These are phyloP conservation scores for Stegodyphus dumicola DNA, from an alignment of 1,140 invertebrate species.

Conservation along the genomic window DNA sequence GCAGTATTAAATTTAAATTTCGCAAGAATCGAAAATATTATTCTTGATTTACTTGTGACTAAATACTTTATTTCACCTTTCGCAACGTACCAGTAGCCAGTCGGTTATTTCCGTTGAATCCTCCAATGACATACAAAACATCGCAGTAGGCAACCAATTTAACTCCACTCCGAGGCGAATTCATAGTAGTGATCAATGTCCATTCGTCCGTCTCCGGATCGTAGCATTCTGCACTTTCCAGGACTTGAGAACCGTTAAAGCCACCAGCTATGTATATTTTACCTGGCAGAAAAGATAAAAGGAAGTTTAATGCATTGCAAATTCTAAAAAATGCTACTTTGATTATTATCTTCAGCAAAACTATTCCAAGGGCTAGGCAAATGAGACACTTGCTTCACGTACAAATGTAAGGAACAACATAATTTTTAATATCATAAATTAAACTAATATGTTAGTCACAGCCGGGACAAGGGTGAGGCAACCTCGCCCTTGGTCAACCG, in stretches of 20 bases:
- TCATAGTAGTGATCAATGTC: conserved; percentile 82
- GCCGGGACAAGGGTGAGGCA: too few relatives aligned
- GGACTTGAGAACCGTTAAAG: conserved; percentile 70
- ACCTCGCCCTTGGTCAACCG: too few relatives aligned
- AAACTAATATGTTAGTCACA: too few relatives aligned
- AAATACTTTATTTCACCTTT: too few relatives aligned
- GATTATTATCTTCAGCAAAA: not conserved
- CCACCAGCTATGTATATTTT: conserved; percentile 81
- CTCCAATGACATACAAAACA: conserved; percentile 78
- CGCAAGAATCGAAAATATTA: too few relatives aligned
- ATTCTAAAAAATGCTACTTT: too few relatives aligned
- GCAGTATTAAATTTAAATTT: too few relatives aligned
- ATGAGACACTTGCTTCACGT: not conserved
- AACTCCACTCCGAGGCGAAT: conserved; percentile 80
- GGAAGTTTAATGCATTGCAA: not conserved
- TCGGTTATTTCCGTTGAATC: conserved; percentile 80
- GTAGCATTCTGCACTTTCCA: conserved; percentile 69
- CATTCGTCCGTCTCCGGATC: conserved; percentile 71
- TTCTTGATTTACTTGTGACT: too few relatives aligned
- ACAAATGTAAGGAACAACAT: too few relatives aligned
- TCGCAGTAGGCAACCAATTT: conserved; percentile 78
- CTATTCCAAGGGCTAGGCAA: not conserved
- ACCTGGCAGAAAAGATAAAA: conserved; percentile 5
- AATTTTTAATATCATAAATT: too few relatives aligned
- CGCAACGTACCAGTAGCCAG: conserved; percentile 68